Evolutionary conservation across 2,113 vertebrate genomes (phyloP), one percentile per base, ranked within the genome.

Genomic region (Phylloscopus whistleri): DNA sequence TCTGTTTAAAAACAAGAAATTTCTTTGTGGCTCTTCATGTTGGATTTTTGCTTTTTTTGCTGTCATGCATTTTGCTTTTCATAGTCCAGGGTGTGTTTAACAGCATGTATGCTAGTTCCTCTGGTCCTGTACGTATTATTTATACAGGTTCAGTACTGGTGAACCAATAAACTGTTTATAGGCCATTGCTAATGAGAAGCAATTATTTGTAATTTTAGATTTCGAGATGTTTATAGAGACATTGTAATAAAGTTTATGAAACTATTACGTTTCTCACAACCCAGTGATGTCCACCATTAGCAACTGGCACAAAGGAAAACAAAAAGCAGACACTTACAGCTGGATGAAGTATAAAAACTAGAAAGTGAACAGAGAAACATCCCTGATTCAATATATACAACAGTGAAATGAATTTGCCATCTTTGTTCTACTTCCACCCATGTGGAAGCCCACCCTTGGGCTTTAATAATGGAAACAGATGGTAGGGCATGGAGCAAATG

Each of bases 101-200:
- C 46, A 56, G 37, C 46, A 63, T 82, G 39, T 70, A 72, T 58
- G 53, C 46, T 93, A 80, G 55, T 91, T 89, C 39, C 16, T 52
- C 17, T 64, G 51, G 37, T 86, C 49, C 30, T 31, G 33, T 39
- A 53, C 92, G 60, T 68, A 66, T 72, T 95, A 64, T 84, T 97
- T 95, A 94, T 48, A 87, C 41, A 95, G 68, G 86, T 94, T 84
- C 68, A 79, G 51, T 94, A 96, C 64, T 96, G 91, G 78, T 78
- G 81, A 96, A 95, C 68, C 56, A 94, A 85, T 97, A 93, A 96
- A 84, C 53, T 83, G 33, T 90, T 97, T 96, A 96, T 96, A 96
- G 94, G 39, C 39, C 62, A 79, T 91, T 97, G 68, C 52, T 96
- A 96, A 96, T 80, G 83, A 90, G 91, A 95, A 95, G 59, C 51